Evolutionary conservation across 2,797 vertebrate species (phyloP), one percentile per base, ranked within the genome.

Genomic region (Schizopygopsis malacanthus): DNA sequence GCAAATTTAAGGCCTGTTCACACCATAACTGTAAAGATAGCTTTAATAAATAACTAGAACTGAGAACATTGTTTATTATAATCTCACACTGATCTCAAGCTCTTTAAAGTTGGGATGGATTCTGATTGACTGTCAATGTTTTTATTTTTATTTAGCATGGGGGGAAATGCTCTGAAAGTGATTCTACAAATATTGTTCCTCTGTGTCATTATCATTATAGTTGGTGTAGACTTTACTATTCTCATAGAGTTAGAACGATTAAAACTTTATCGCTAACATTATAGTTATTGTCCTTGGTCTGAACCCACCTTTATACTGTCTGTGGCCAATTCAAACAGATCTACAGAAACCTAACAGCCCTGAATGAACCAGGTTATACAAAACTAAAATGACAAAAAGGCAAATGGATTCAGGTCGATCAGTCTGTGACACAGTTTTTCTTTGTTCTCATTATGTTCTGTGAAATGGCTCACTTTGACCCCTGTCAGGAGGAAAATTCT

Each of bases 381-480:
- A 43, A 85, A 80, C 54, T 28, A 72, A 59, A 43, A 25, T 72
- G 41, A 73, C 69, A 59, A 85, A 85, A 70, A 85, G 78, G 73
- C 67, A 80, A 85, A 85, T 80, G 69, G 77, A 80, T 80, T 85
- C 76, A 61, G 83, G 67, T 85, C 67, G 67, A 79, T 79, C 65
- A 20, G 54, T 79, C 65, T 72, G 54, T 67, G 83, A 73, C 84
- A 71, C 20, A 47, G 25, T 82, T 16, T 71, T 80, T 71, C 77
- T 85, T 85, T 85, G 77, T 72, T 73, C 77, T 79, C 67, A 80
- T 85, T 80, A 77, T 80, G 69, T 52, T 79, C 56, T 12, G 45
- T 63, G 69, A 85, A 85, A 85, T 72, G 54, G 54, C 54, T 85
- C 69, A 73, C 69, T 85, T 80, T 85, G 69, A 80, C 77, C 77